Base-by-base conservation (phyloP, 2,797 vertebrate species). In the Gadopsis marmoratus region DNA sequence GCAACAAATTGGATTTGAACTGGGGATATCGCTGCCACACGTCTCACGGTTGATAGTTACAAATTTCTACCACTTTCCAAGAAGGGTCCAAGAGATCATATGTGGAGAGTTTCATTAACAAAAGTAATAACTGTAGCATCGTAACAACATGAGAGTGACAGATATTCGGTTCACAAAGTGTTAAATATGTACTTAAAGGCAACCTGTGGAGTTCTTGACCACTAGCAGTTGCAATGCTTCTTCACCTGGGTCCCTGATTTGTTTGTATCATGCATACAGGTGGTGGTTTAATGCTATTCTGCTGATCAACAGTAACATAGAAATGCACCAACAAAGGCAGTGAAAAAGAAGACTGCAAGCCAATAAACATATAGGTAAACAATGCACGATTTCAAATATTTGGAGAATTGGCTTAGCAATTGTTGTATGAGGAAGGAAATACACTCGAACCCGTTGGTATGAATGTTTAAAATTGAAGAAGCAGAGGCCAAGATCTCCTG, bases 1-100 rank as follows among this genome's bases (percentile, higher is more conserved):
- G 19, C 29, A 63, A 70, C 56, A 67, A 43, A 80, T 45, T 7
- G 21, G 19, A 68, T 51, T 53, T 69, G 43, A 66, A 37, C 8
- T 39, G 35, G 29, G 31, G 23, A 53, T 59, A 50, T 19, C 23
- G 47, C 65, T 14, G 3, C 29, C 2, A 48, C 53, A 62, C 12
- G 7, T n/a, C 16, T 59, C 33, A 26, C 14, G 4, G 8, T 2
- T 16, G 26, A 50, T 60, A 67, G n/a, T 29, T 33, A 59, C 19
- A 65, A 8, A 39, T 65, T 26, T 39, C 4, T 21, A 8, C n/a
- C n/a, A 63, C 63, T 56, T 69, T 2, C n/a, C 3, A 3, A 5
- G 4, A 50, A 1, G 33, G 17, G n/a, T 14, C 39, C 7, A 12
- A 35, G 3, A n/a, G 12, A 33, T n/a, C 51, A 19, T 43, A 16